Base-by-base conservation (phyloP, 2,888 invertebrate genomes). In the Ceraclea dissimilis region DNA sequence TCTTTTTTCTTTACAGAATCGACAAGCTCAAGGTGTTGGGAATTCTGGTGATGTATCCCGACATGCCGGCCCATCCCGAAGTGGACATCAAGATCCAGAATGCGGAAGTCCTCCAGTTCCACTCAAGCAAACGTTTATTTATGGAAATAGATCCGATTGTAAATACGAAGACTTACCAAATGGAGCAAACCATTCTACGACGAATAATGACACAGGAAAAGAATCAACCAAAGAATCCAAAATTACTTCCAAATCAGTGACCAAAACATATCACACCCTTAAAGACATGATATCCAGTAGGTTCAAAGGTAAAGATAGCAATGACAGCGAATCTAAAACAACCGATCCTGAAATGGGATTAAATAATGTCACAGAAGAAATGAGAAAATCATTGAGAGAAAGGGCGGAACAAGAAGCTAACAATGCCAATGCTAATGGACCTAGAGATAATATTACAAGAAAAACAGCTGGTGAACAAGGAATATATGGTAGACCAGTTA, bases 211-310 rank as follows among this genome's bases (percentile, higher is more conserved):
- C 2, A 83, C 84, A 71, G 76, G 78, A 2, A 83, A 81, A 67
- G 81, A 82, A 54, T 76, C 70, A 39, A 77, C 76, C 16, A 75
- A 76, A 66, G 81, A 81, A 63, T 75, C 79, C 1, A 80, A 81
- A 68, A 78, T 74, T 54, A 73, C 77, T 49, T 71, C 72, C 55
- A 84, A 86, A 68, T 82, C 86, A n/a, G 82, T 87, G 57, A 83
- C 85, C 48, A 86, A 88, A 71, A 89, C 89, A 0, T 89, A 89
- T 67, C 86, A 90, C 68, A 88, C 89, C 2, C 80, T 90, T 60
- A 89, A 88, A 75, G 89, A 89, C 66, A 86, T 90, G 79, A 88
- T 90, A 67, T 88, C 88, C 19, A 88, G 85, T 69, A 82, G 85
- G 66, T 89, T 90, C 69, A 86, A 86, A 65, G 83, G 78, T 64